Base-by-base conservation (phyloP, 2,888 invertebrate genomes). In the Harpagoxenus sublaevis region DNA sequence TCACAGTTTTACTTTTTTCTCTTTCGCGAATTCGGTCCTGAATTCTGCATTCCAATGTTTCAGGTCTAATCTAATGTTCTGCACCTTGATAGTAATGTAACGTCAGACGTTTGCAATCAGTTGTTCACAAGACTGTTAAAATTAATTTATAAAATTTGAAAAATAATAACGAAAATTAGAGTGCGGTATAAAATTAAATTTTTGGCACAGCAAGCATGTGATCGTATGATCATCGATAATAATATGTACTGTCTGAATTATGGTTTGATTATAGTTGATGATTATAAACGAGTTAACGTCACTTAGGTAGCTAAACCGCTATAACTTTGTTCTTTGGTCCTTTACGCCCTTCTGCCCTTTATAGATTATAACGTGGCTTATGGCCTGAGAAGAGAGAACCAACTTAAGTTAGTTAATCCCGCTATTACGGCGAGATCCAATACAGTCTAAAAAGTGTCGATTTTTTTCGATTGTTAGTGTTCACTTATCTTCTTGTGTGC, bases 331-430 rank as follows among this genome's bases (percentile, higher is more conserved):
- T 74, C 75, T 75, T 48, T 23, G 48, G 23, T n/a, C 12, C 65
- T 75, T 75, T 75, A 31, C 15, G 55, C 8, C 42, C 28, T 73
- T 73, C 8, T 48, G 9, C 10, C 2, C 66, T 66, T 66, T 75
- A 23, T 51, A n/a, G 45, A 48, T 75, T 63, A 63, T 45, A 63
- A 5, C 8, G 10, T 15, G 9, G 62, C 23, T 75, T 75, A 48
- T 23, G 23, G 35, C 23, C 2, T 65, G 15, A 51, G 15, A 31
- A 45, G n/a, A 63, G 63, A 15, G 10, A 48, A 51, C 51, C 12
- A 51, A 31, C 18, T 68, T 51, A 70, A 70, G n/a, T 51, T 70
- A 70, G n/a, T 62, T 74, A 74, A 74, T n/a, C 12, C 28, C n/a
- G 28, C 62, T 74, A 39, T 71, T 31, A 31, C 4, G 2, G 3